phyloP scores from a whole-genome alignment of 2,797 vertebrate genomes.

The Alauda arvensis region DNA sequence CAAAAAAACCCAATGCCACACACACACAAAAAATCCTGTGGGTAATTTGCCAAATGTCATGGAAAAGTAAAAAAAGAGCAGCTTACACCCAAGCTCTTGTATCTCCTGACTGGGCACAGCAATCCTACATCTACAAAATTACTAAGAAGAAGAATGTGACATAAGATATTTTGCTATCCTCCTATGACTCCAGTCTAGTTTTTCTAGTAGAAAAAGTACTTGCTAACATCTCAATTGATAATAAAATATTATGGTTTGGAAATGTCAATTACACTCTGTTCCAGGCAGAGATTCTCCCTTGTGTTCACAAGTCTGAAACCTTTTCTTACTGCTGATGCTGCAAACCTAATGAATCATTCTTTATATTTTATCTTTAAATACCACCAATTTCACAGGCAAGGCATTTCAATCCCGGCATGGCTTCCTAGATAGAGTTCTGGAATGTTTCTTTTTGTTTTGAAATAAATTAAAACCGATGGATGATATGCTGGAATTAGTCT shows the following conservation, averaged over 20 bases:
- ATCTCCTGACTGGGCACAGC: background rate
- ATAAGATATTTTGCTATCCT: background rate
- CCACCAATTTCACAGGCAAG: slow-evolving; percentile 1
- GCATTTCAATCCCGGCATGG: background rate
- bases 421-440: background rate
- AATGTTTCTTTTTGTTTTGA: background rate
- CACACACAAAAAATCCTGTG: background rate
- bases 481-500: background rate
- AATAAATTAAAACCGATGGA: background rate
- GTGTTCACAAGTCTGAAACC: background rate
- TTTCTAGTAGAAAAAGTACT: background rate
- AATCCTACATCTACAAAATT: background rate
- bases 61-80: background rate
- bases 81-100: background rate
- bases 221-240: background rate
- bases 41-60: background rate
- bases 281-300: slow-evolving; percentile 27
- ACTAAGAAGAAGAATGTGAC: background rate
- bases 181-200: background rate
- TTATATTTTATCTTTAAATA: slow-evolving; percentile 29
- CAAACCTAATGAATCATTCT: slow-evolving; percentile 34
- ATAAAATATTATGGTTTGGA: slow-evolving; percentile 28
- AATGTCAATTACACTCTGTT: background rate
- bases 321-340: slow-evolving; percentile 19
- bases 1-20: background rate